phyloP scores from a whole-genome alignment of 2,113 vertebrate genomes.

The Nasalis larvatus region DNA sequence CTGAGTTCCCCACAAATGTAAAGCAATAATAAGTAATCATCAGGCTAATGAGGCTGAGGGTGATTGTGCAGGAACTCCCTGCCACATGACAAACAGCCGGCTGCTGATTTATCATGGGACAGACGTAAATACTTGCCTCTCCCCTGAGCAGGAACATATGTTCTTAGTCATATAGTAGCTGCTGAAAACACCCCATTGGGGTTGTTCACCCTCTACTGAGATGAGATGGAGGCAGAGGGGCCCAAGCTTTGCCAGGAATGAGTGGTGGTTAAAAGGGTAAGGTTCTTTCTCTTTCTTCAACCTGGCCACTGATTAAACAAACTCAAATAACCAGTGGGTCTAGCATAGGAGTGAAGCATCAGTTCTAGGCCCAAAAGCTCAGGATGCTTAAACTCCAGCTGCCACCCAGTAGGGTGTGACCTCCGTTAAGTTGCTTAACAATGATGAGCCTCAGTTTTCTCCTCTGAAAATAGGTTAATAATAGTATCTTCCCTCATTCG shows the following conservation, averaged over 20 bases:
- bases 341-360: background rate
- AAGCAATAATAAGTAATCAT: background rate
- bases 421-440: rapidly evolving
- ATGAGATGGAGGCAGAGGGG: background rate
- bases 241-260: slow-evolving; percentile 52
- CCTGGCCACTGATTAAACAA: background rate
- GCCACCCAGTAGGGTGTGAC: too few species aligned
- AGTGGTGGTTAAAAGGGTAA: background rate
- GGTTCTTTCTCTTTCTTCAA: background rate
- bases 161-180: slow-evolving; percentile 85
- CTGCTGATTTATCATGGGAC: slow-evolving; percentile 88
- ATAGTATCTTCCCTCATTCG: rapidly evolving
- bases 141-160: slow-evolving; percentile 84
- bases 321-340: background rate
- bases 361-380: background rate
- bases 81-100: slow-evolving; percentile 83
- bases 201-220: slow-evolving; percentile 75
- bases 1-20: background rate
- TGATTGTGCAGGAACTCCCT: slow-evolving; percentile 53
- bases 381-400: background rate
- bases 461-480: background rate
- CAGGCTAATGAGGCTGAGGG: background rate
- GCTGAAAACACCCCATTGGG: slow-evolving; percentile 75
- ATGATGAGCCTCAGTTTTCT: background rate
- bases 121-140: slow-evolving; percentile 83